Percentiles rank a stretch among this genome's conserved stretches.
Evolutionary conservation across 2,797 vertebrate species (phyloP).

Genomic region (Anguilla pacifica): DNA sequence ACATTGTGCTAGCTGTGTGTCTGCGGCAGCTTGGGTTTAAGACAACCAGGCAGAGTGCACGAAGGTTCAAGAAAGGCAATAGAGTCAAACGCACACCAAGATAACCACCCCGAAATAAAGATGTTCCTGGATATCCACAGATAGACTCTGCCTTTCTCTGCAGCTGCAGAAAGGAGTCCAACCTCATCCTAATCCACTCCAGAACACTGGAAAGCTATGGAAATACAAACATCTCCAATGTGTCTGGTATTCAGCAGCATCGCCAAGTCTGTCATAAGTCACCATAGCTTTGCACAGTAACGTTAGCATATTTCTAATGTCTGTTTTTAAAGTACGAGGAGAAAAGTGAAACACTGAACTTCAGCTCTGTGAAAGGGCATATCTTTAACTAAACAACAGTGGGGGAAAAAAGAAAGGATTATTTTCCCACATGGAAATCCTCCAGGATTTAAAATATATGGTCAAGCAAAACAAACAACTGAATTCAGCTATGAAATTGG

Average conservation of each 20-base stretch:
- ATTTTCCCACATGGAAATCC: not conserved
- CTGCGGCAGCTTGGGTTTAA: not conserved
- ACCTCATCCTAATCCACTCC: conserved; percentile 19
- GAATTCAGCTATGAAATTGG: not conserved
- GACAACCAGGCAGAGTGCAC: not conserved
- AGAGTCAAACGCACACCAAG: conserved; percentile 10
- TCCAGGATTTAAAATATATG: not conserved
- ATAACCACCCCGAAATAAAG: conserved; percentile 1
- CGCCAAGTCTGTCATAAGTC: conserved; percentile 18
- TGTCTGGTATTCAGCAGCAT: conserved; percentile 14
- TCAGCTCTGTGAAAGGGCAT: not conserved
- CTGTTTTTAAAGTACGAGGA: not conserved
- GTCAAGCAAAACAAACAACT: not conserved
- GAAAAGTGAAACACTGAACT: not conserved
- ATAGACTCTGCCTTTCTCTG: not conserved
- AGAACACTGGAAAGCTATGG: conserved; percentile 18
- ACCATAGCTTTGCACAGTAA: not conserved
- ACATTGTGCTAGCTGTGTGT: not conserved
- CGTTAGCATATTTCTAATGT: conserved; percentile 1
- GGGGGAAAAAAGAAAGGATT: not conserved
- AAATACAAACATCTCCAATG: conserved; percentile 26
- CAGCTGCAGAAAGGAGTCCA: not conserved
- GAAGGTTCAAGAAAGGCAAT: not conserved
- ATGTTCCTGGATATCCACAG: not conserved
- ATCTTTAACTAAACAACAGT: not conserved